Evolutionary conservation across 2,888 invertebrate genomes (phyloP), one percentile per base, ranked within the genome.

Genomic region (Protodeltote pygarga): DNA sequence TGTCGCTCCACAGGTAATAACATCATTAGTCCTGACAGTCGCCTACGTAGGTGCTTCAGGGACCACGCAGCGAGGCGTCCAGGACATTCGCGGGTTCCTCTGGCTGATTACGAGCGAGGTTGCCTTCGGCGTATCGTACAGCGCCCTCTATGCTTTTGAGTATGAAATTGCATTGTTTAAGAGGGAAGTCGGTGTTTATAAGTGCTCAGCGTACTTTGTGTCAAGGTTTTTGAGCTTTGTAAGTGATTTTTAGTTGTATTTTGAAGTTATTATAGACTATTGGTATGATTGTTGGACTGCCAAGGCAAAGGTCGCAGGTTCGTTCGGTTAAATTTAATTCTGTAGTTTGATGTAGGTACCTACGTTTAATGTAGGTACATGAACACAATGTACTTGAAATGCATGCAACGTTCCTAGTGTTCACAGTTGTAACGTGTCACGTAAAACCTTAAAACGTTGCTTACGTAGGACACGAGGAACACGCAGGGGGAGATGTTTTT

Each of bases 41-140:
- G 91, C 90, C 45, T 93, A 87, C 72, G 62, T 79, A 0, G 92
- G 90, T 0, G 82, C 85, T 11, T 73, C 86, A 1, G 89, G 92
- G 0, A 81, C 79, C 1, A 92, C 87, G 0, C 93, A 93, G 59
- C 73, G 76, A 0, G 93, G 93, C 0, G 77, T 93, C 1, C 92
- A 92, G 57, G 87, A 90, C 50, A 65, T 89, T 2, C 73, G 89
- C 9, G 93, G 93, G 0, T 83, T 91, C 21, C 80, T 93, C 5
- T 93, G 93, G 88, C 71, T 93, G 24, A 72, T 92, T 41, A 87
- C 85, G 38, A 88, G 92, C n/a, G 93, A 93, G 51, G 80, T 93
- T 0, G 81, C 85, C 27, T 93, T 92, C 69, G 81, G 83, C 0
- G 50, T 90, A 2, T 83, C 93, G 1, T 93, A 93, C 65, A 81